phyloP scores from a whole-genome alignment of 2,888 invertebrate genomes.

The Tryphoninae sp. region DNA sequence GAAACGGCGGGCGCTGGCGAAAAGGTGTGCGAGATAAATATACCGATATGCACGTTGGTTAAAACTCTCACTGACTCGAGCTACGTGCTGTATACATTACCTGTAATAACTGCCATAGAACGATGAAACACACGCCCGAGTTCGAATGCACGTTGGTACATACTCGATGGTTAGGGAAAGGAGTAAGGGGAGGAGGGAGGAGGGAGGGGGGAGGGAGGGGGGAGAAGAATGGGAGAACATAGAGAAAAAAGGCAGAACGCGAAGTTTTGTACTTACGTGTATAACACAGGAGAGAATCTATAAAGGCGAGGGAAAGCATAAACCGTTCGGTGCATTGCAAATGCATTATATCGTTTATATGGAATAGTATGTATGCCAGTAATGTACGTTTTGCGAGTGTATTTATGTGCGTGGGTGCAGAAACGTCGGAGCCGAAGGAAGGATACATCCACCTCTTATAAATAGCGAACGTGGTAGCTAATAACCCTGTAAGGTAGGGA shows the following conservation, averaged over 20 bases:
- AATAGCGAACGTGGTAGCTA: constrained; percentile 68
- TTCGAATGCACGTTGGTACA: not conserved
- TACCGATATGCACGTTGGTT: not conserved
- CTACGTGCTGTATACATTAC: constrained; percentile 14
- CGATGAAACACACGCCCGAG: constrained; percentile 10
- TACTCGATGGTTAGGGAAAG: not conserved
- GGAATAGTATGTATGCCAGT: constrained; percentile 2
- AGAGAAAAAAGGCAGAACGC: constrained; percentile 22
- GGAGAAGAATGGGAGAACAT: not conserved
- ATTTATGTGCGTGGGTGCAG: constrained; percentile 36
- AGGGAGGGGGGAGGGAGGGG: no score
- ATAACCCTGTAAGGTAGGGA: constrained; percentile 58
- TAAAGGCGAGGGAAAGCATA: constrained; percentile 32
- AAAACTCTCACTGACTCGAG: not conserved
- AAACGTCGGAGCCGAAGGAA: constrained; percentile 28
- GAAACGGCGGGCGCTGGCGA: constrained; percentile 18
- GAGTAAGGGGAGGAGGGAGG: not conserved
- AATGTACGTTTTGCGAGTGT: not conserved
- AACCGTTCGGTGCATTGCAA: constrained; percentile 50
- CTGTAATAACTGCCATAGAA: constrained; percentile 15
- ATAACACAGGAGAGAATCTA: constrained; percentile 29
- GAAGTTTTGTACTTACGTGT: constrained; percentile 49
- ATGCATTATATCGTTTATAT: constrained; percentile 47
- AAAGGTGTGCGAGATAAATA: constrained; percentile 23
- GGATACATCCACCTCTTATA: constrained; percentile 63